Percentiles rank a stretch among this genome's conserved stretches.
phyloP scores from a whole-genome alignment of 2,888 invertebrate species.

The Pandemis corylana region DNA sequence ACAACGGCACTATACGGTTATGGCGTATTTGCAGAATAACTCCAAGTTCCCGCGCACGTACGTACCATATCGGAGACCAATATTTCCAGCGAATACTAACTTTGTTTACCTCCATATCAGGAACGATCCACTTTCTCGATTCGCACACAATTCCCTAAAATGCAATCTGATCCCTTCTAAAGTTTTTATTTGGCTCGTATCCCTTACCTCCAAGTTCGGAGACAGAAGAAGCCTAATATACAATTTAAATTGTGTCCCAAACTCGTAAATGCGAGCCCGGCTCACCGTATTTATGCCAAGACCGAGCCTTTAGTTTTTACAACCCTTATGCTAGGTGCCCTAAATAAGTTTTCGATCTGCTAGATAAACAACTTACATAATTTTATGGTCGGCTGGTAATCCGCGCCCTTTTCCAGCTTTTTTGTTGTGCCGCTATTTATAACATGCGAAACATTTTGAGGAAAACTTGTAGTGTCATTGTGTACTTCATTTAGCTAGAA shows the following conservation, averaged over 20 bases:
- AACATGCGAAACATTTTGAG: not conserved
- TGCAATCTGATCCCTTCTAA: slow-evolving; percentile 65
- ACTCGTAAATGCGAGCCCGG: slow-evolving; percentile 60
- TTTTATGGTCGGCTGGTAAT: slow-evolving; percentile 44
- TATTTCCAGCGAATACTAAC: slow-evolving; percentile 16
- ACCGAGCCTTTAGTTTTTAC: slow-evolving; percentile 67
- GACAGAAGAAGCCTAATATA: slow-evolving; percentile 63
- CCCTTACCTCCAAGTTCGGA: slow-evolving; percentile 56
- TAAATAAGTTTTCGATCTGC: slow-evolving; percentile 59
- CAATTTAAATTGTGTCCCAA: slow-evolving; percentile 75
- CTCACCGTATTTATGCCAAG: slow-evolving; percentile 53
- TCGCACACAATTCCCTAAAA: slow-evolving; percentile 59
- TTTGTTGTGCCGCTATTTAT: slow-evolving; percentile 17
- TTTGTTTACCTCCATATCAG: slow-evolving; percentile 52
- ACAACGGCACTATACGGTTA: not conserved
- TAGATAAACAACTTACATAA: slow-evolving; percentile 59
- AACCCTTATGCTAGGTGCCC: slow-evolving; percentile 52
- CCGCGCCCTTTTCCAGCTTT: slow-evolving; percentile 29
- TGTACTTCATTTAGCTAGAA: too few relatives aligned
- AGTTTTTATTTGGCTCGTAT: slow-evolving; percentile 63
- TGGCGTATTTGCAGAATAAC: not conserved
- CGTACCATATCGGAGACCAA: not conserved
- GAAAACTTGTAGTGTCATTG: too few relatives aligned
- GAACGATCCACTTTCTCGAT: slow-evolving; percentile 50
- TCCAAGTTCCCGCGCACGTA: not conserved